Base-by-base conservation (phyloP, 2,888 invertebrate genomes). In the Abrostola triplasia region DNA sequence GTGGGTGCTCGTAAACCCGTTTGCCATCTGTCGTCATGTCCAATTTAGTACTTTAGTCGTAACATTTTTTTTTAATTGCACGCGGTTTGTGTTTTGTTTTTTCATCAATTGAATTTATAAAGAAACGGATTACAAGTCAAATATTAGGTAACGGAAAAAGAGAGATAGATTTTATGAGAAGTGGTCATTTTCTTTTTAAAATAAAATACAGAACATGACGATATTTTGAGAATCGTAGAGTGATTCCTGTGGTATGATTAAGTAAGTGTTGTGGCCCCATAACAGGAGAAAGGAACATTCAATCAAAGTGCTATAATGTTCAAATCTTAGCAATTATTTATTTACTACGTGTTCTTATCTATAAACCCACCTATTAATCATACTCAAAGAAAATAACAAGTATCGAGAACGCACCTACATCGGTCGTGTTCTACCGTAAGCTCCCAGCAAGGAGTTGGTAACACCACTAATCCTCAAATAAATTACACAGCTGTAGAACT, bases 401-500 rank as follows among this genome's bases (percentile, higher is more conserved):
- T 51, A 64, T 52, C 13, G 44, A 55, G 57, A 50, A 37, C 38
- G 50, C 35, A 54, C 54, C 35, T 48, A 59, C 35, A 41, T 68
- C 24, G 49, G 48, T 58, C 42, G 56, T 70, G 53, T 71, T 64
- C 64, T 50, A 59, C 58, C 65, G 56, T 67, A 72, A 79, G 70
- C 66, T 58, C 56, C 50, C 52, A 44, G 41, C 54, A 41, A 62
- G 55, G 47, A 67, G 64, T 60, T 67, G 55, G 62, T 60, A 65
- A 64, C 52, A 61, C 61, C 60, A 47, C 71, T 74, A 73, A 77
- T 73, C 69, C 64, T 68, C 42, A 70, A 67, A 76, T 70, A 78
- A 76, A 82, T 79, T 76, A 70, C 71, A 53, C 24, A 36, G 49
- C 54, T 52, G 35, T 42, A 48, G 57, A 6, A 47, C 44, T 65